Evolutionary conservation across 2,888 invertebrate species (phyloP).

Genomic region (Hypomecis atomaria): DNA sequence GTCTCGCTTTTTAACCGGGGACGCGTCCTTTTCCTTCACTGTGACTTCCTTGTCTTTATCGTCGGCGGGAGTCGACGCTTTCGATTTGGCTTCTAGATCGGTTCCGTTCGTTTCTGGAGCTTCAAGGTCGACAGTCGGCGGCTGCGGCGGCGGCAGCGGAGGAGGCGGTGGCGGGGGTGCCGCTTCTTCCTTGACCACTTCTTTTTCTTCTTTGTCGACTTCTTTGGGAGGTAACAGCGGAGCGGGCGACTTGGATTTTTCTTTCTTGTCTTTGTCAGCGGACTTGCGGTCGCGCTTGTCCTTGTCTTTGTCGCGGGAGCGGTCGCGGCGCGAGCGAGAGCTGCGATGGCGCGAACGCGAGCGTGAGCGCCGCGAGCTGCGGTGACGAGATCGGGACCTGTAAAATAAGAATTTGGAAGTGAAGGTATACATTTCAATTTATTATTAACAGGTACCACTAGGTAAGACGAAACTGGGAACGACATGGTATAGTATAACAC

Average conservation of each 20-base stretch:
- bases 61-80: constrained; percentile 29
- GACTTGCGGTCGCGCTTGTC: constrained; percentile 51
- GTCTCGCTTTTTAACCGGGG: constrained; percentile 75
- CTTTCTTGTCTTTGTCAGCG: constrained; percentile 59
- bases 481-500: too few relatives aligned
- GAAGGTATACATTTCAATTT: too few relatives aligned
- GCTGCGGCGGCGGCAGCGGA: constrained; percentile 4
- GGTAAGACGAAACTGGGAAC: too few relatives aligned
- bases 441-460: too few relatives aligned
- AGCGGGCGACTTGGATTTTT: constrained; percentile 62
- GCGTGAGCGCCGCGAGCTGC: constrained; percentile 83
- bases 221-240: constrained; percentile 58
- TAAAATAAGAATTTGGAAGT: not conserved
- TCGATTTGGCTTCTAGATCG: constrained; percentile 59
- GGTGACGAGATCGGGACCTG: constrained; percentile 84
- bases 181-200: constrained; percentile 54
- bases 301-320: constrained; percentile 73
- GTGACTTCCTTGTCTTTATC: constrained; percentile 54
- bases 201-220: constrained; percentile 52
- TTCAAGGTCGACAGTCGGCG: constrained; percentile 41
- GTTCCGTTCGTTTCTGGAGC: constrained; percentile 67
- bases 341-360: constrained; percentile 83
- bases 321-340: constrained; percentile 80
- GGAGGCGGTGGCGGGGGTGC: not conserved
- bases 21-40: constrained; percentile 61